Evolutionary conservation across 2,888 invertebrate species (phyloP), one percentile per base, ranked within the genome.

Genomic region (Rhagophthalmus giganteus): DNA sequence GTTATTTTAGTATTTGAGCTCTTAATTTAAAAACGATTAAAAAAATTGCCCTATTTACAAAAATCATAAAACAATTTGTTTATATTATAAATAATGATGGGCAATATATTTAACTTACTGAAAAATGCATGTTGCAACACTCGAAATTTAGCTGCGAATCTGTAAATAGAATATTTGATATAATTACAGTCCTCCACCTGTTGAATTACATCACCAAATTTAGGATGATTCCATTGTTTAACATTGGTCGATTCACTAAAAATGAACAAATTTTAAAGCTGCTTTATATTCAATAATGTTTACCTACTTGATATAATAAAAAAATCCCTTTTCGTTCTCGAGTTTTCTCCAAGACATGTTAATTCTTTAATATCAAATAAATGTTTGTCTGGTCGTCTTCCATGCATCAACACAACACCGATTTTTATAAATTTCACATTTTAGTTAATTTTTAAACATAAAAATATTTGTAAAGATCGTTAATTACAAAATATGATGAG

Each of bases 161-260:
- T 80, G 67, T 91, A 90, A 1, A 84, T 83, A 55, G 85, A 83
- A 74, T 88, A 90, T 67, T 85, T 85, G 51, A 90, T 85, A 34
- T 78, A 80, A 66, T 87, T 84, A 63, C 82, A 85, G 47, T 82
- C 82, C 58, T 83, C 79, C 14, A 87, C 70, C 27, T 76, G 74
- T 56, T 79, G 77, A 65, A 81, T 74, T 9, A 84, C 78, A 58
- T 79, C 79, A 25, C 72, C 67, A 74, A 82, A 85, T 54, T 79
- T 77, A 11, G 83, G 84, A 68, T 84, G 82, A 62, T 83, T 80
- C 76, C 79, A 80, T 61, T 80, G 78, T 58, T 79, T 77, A 42
- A 73, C 70, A 32, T 78, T 77, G 9, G 76, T 77, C 2, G 63
- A 61, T 63, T 80, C 78, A 58, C 84, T 84, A 65, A 59, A 76